Evolutionary conservation across 2,888 invertebrate species (phyloP).

Genomic region (Synergus japonicus): DNA sequence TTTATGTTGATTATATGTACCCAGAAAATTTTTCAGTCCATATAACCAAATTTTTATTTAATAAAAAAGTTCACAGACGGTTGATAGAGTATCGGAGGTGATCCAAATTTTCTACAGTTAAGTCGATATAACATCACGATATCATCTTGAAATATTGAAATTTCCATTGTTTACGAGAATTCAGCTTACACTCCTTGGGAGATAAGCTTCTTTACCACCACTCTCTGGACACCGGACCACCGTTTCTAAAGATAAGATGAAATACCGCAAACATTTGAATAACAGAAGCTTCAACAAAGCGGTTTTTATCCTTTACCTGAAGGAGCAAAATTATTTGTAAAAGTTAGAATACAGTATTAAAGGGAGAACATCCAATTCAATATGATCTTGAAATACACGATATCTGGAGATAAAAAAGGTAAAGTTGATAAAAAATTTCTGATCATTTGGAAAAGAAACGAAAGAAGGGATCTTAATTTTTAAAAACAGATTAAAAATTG

Average conservation of each 20-base stretch:
- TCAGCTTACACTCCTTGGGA: slow-evolving; percentile 17
- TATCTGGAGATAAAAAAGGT: too few species aligned
- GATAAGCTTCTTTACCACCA: slow-evolving; percentile 32
- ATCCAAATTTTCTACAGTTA: too few species aligned
- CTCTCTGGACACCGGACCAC: slow-evolving; percentile 33
- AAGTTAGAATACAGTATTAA: not conserved
- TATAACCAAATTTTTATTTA: too few species aligned
- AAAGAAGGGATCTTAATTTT: not conserved
- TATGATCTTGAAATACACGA: too few species aligned
- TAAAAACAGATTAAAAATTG: not conserved
- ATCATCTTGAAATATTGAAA: slow-evolving; percentile 46
- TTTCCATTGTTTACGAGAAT: slow-evolving; percentile 46
- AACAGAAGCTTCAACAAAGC: slow-evolving; percentile 9
- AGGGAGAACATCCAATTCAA: too few species aligned
- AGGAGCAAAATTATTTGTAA: not conserved
- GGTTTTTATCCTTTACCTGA: slow-evolving; percentile 1
- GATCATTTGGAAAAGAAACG: too few species aligned
- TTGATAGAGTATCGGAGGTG: too few species aligned
- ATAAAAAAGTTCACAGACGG: too few species aligned
- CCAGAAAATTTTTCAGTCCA: too few species aligned
- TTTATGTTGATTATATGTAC: too few species aligned
- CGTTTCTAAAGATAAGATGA: slow-evolving; percentile 38
- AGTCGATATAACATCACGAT: not conserved
- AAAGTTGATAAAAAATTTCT: not conserved
- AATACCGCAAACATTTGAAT: slow-evolving; percentile 40